Percentiles rank a stretch among this genome's conserved stretches.
phyloP scores from a whole-genome alignment of 2,888 invertebrate species.

The Acleris literana region DNA sequence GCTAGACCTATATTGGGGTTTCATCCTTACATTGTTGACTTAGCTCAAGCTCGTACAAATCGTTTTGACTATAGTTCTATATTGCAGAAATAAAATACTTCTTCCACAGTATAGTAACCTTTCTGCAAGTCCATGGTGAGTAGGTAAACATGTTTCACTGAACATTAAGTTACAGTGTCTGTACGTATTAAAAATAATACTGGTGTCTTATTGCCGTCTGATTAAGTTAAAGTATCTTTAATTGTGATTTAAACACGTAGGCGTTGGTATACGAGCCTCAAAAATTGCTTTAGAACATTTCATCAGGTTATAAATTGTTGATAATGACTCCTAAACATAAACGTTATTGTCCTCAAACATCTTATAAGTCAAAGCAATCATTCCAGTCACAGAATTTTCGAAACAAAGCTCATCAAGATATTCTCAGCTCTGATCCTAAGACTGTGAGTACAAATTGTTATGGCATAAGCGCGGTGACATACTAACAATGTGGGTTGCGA shows the following conservation, averaged over 20 bases:
- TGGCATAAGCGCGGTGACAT: slow-evolving; percentile 17
- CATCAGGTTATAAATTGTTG: slow-evolving; percentile 29
- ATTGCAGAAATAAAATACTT: too few relatives aligned
- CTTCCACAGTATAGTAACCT: too few relatives aligned
- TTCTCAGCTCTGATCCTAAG: neutral
- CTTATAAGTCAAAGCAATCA: slow-evolving; percentile 35
- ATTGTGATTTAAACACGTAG: slow-evolving; percentile 1
- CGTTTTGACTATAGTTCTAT: too few relatives aligned
- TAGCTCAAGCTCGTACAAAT: too few relatives aligned
- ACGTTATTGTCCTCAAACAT: slow-evolving; percentile 35
- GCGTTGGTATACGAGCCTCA: slow-evolving; percentile 12
- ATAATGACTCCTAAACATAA: slow-evolving; percentile 29
- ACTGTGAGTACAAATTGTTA: neutral
- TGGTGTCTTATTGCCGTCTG: neutral
- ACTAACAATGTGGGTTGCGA: slow-evolving; percentile 33
- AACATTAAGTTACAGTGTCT: too few relatives aligned
- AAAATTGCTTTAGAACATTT: slow-evolving; percentile 12
- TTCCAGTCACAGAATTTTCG: slow-evolving; percentile 13
- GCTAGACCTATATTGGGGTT: too few relatives aligned
- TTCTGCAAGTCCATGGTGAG: too few relatives aligned
- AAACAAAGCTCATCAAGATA: neutral
- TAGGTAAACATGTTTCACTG: too few relatives aligned
- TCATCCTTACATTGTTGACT: too few relatives aligned
- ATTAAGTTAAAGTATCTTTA: neutral
- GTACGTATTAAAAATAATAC: too few relatives aligned